A percentile compares a stretch with the other conserved stretches of the same genome.
Evolutionary conservation across 2,113 vertebrate genomes (phyloP).

Genomic region (Aviceda subcristata): DNA sequence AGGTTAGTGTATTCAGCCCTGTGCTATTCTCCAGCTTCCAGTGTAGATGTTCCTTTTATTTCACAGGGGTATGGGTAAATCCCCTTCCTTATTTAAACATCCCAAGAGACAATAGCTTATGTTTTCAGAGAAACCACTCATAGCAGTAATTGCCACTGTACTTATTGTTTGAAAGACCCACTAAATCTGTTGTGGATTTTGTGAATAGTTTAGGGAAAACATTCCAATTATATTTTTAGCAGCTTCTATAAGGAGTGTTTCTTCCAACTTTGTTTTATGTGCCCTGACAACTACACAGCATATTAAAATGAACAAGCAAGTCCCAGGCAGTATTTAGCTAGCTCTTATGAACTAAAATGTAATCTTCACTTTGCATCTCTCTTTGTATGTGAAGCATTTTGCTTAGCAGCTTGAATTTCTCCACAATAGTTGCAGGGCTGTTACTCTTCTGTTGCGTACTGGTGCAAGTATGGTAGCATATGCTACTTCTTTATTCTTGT

Average conservation of each 20-base stretch:
- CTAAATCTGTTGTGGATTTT: constrained; percentile 35
- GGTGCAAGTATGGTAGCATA: neutral
- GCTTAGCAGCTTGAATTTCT: neutral
- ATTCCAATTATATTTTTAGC: constrained; percentile 29
- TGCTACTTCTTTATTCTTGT: neutral
- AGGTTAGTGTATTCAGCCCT: neutral
- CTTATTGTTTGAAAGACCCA: constrained; percentile 20
- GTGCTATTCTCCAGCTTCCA: neutral
- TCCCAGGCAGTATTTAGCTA: neutral
- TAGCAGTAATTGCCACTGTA: constrained; percentile 31
- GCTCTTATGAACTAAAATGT: neutral
- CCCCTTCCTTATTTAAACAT: constrained; percentile 11
- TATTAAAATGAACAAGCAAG: neutral
- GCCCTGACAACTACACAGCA: neutral
- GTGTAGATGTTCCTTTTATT: neutral
- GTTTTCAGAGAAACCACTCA: neutral
- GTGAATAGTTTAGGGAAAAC: constrained; percentile 23
- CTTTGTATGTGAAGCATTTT: neutral
- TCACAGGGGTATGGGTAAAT: neutral
- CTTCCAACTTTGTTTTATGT: neutral
- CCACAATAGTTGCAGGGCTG: neutral
- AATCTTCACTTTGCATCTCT: neutral
- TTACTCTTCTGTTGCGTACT: neutral
- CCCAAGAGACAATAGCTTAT: constrained; percentile 10
- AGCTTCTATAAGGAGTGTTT: neutral